Evolutionary conservation across 2,797 vertebrate species (phyloP).

Genomic region (Hypotaenidia okinawae): DNA sequence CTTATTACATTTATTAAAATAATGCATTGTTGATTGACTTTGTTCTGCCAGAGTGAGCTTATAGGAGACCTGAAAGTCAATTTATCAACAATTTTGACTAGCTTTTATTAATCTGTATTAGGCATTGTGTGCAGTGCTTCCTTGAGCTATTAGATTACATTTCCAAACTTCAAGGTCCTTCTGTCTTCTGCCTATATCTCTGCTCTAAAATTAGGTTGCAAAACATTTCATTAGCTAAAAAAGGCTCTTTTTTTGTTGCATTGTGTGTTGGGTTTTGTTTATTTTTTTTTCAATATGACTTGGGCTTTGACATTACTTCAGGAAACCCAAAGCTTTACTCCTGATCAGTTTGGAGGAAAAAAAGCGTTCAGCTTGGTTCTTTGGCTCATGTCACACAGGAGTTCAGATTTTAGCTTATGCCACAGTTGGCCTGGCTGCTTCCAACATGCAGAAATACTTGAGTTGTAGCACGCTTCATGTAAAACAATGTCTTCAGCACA

Average conservation of each 20-base stretch:
- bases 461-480: not conserved
- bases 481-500: not conserved
- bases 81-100: not conserved
- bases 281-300: not conserved
- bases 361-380: accelerated
- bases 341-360: not conserved
- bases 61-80: not conserved
- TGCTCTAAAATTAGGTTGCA: not conserved
- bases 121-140: not conserved
- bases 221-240: not conserved
- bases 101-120: not conserved
- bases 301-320: not conserved
- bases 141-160: not conserved
- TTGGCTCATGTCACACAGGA: not conserved
- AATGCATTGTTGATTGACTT: not conserved
- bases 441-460: not conserved
- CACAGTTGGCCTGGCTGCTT: not conserved
- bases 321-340: not conserved
- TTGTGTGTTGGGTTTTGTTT: too few relatives aligned
- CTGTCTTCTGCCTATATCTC: not conserved
- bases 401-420: not conserved
- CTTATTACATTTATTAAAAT: not conserved
- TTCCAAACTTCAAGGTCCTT: not conserved
- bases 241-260: not conserved
- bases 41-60: not conserved